Base-by-base conservation (phyloP, 1,140 invertebrate genomes). In the Drosophila azteca region DNA sequence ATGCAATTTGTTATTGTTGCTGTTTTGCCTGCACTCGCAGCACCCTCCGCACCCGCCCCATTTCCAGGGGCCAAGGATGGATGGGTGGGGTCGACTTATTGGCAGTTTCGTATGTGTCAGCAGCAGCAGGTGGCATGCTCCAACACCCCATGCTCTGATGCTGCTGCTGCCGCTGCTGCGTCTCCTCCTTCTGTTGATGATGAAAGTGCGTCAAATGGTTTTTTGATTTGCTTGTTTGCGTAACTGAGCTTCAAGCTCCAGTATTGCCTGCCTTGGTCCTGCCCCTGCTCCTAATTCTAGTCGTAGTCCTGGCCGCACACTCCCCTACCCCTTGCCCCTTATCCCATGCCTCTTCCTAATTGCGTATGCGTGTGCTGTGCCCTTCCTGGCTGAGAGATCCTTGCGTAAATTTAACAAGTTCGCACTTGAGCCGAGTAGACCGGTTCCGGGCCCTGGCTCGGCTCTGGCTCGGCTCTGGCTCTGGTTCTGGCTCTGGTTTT, bases 341-440 rank as follows among this genome's bases (percentile, higher is more conserved):
- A 6, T 24, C 26, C 13, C 31, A 11, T 70, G 57, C 54, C 55
- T 39, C 55, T 64, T 68, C 82, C 81, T 85, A 87, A 85, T 85
- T 87, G 83, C 81, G 83, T 87, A 88, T 88, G 83, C 83, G 83
- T 88, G 79, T 87, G 83, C 69, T 60, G 65, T 82, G 63, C 67
- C 59, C 43, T 50, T 50, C 13, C 11, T 24, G 55, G 41, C 58
- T 68, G 22, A 50, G 39, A 55, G 83, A 88, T 81, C 62, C 78
- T 88, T 88, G 83, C 79, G 79, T 83, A 83, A 87, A 82, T 87
- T 85, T 87, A 85, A 85, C 82, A 87, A 88, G 79, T 88, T 88
- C 70, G 79, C 83, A 88, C 83, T 88, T 79, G 76, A 87, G 62
- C 62, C 79, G 74, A 54, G 24, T 55, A 55, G 48, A 53, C 60